Conservation (phyloP, 2,113 vertebrate genomes). For the Ictalurus punctatus region DNA sequence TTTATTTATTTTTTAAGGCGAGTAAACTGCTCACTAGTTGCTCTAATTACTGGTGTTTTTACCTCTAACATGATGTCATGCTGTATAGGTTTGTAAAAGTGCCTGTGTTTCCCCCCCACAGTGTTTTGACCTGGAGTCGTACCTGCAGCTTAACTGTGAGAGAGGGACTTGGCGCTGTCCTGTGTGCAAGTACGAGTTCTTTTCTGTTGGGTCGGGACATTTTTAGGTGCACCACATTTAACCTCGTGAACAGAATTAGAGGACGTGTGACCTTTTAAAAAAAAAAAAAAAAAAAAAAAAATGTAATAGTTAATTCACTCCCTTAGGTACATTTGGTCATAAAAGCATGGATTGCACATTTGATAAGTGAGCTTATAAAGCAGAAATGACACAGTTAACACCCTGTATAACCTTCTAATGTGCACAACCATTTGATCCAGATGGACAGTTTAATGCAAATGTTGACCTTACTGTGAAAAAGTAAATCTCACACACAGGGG, state of each 20-base stretch:
- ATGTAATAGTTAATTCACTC: background rate
- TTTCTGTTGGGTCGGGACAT: background rate
- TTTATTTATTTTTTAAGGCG: no score
- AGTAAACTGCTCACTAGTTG: background rate
- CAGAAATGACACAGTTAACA: background rate
- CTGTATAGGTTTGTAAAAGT: background rate
- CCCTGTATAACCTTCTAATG: background rate
- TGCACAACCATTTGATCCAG: background rate
- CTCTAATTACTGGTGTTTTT: background rate
- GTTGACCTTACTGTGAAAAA: background rate
- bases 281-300: no score
- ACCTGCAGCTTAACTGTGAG: conserved; percentile 80
- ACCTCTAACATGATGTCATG: background rate
- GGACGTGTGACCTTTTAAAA: background rate
- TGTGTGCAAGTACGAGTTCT: conserved; percentile 73
- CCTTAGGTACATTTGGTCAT: background rate
- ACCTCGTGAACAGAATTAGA: background rate
- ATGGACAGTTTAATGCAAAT: background rate
- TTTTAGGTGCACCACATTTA: background rate
- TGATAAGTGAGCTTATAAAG: background rate
- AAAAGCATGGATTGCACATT: background rate
- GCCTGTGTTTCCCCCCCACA: conserved; percentile 44
- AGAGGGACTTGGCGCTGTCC: conserved; percentile 82
- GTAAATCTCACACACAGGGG: background rate
- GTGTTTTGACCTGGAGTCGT: conserved; percentile 91